A percentile compares a stretch with the other conserved stretches of the same genome.
These are phyloP conservation scores for Digitonthophagus gazella DNA, from an alignment of 2,888 invertebrate species.

Conservation along the genomic window DNA sequence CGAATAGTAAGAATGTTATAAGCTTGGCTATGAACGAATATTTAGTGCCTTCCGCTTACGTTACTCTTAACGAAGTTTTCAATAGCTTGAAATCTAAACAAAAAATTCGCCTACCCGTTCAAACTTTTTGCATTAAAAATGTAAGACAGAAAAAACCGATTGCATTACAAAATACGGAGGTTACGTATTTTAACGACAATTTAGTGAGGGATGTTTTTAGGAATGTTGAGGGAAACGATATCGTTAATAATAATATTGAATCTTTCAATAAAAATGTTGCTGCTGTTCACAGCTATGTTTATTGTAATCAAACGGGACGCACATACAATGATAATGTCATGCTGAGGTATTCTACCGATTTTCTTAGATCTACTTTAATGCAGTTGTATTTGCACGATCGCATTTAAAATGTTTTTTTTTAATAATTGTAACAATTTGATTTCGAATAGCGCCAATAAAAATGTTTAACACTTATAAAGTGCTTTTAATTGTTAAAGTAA, in stretches of 20 bases:
- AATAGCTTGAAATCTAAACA: constrained; percentile 48
- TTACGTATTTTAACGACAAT: constrained; percentile 41
- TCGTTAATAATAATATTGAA: constrained; percentile 33
- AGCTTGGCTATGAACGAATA: constrained; percentile 66
- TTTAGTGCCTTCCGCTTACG: constrained; percentile 60
- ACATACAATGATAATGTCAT: constrained; percentile 42
- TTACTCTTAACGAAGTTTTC: constrained; percentile 56
- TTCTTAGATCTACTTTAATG: constrained; percentile 45
- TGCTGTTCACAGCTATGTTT: constrained; percentile 45
- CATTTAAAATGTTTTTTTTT: constrained; percentile 25
- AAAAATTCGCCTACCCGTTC: constrained; percentile 42
- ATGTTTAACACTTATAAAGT: too few relatives aligned
- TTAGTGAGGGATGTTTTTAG: constrained; percentile 40
- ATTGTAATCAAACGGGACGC: constrained; percentile 39
- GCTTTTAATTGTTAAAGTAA: too few relatives aligned
- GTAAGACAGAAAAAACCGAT: constrained; percentile 41
- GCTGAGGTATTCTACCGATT: constrained; percentile 45
- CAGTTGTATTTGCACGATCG: constrained; percentile 43
- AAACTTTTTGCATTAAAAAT: constrained; percentile 45
- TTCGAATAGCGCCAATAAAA: too few relatives aligned
- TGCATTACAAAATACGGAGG: constrained; percentile 44
- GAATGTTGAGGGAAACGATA: constrained; percentile 35
- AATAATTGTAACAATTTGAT: background rate
- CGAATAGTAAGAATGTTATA: constrained; percentile 55
- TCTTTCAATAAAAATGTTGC: constrained; percentile 39